Conservation (phyloP, 2,888 invertebrate species). For the Polia nebulosa region DNA sequence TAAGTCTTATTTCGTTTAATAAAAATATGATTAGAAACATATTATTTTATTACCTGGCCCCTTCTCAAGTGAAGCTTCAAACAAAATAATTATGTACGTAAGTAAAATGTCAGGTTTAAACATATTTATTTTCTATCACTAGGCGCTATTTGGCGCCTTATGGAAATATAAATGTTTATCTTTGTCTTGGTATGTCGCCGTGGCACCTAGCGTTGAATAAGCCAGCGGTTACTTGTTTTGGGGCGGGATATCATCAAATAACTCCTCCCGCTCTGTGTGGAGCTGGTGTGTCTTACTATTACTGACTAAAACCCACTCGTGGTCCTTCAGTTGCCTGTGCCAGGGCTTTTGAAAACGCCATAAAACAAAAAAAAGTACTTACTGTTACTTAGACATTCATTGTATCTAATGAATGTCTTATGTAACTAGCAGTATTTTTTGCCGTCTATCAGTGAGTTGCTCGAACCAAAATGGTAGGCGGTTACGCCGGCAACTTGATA, state of each 20-base stretch:
- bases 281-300: too few relatives aligned
- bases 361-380: too few relatives aligned
- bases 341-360: too few relatives aligned
- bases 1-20: background rate
- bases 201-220: background rate
- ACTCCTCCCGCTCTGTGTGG: too few relatives aligned
- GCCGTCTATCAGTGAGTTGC: constrained; percentile 23
- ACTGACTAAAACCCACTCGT: too few relatives aligned
- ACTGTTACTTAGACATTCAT: too few relatives aligned
- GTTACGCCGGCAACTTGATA: background rate
- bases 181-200: accelerated
- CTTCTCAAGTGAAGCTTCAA: constrained; percentile 14
- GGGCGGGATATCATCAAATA: too few relatives aligned
- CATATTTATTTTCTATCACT: background rate
- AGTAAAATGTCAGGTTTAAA: background rate
- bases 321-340: too few relatives aligned
- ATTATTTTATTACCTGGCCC: constrained; percentile 1
- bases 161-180: background rate
- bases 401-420: too few relatives aligned
- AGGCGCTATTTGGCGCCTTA: background rate
- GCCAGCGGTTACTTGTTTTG: too few relatives aligned
- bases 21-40: background rate
- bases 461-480: constrained; percentile 21
- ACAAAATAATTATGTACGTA: background rate
- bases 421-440: too few relatives aligned